Evolutionary conservation across 2,797 vertebrate genomes (phyloP), one percentile per base, ranked within the genome.

Genomic region (Tangara arthus): DNA sequence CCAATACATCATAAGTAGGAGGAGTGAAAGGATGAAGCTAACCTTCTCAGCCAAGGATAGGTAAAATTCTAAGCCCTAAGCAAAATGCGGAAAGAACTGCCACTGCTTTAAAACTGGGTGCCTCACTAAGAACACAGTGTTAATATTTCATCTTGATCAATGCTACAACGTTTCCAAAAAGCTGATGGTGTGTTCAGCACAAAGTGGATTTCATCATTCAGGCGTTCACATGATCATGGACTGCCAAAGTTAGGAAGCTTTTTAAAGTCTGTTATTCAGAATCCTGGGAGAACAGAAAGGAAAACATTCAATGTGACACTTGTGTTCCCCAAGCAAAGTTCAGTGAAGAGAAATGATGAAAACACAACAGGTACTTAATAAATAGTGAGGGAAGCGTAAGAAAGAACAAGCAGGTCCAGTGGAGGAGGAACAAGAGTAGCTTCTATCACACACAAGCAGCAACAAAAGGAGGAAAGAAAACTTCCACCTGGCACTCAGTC

Each of bases 201-300:
- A 14, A 77, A 41, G 10, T 4, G 2, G 6, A 1, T 52, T 64
- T 41, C 6, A 0, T 66, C 22, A 50, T 32, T 71, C 19, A 64
- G 61, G 30, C 8, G 12, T 60, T 80, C 49, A 68, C 4, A 7
- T 6, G 9, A 73, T 39, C 37, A 16, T 0, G 0, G 23, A 32
- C 14, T 32, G 17, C 2, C 22, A 39, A 82, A 79, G 17, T 39
- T 34, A 28, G 0, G 32, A 71, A 35, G 2, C 12, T 44, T 75
- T 82, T 85, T 39, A 27, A 70, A 23, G 60, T 6, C 15, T 55
- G 11, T 47, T 65, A 50, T 12, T 73, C 9, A 11, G 30, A 57
- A 42, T 20, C 15, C 37, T 42, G 12, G 23, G 15, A 71, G 11
- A 16, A 44, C 26, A 89, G 10, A 59, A 86, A 87, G 16, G 8